A percentile compares a stretch with the other conserved stretches of the same genome.
Evolutionary conservation across 1,140 invertebrate species (phyloP).

Genomic region (Hermetia illucens): DNA sequence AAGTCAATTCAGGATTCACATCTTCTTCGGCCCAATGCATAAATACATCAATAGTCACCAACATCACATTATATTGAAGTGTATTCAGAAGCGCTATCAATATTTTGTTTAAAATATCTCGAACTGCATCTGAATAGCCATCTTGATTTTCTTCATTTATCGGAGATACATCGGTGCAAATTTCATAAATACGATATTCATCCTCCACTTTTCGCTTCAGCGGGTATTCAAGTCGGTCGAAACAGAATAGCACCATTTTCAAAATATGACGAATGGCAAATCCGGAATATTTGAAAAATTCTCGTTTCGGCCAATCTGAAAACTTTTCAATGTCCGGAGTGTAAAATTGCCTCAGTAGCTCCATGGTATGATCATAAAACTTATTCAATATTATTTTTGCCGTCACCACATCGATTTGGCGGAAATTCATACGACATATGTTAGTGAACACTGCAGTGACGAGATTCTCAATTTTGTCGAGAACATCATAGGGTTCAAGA

Average conservation of each 20-base stretch:
- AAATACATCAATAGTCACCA: slow-evolving; percentile 14
- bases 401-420: slow-evolving; percentile 7
- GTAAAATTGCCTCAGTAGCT: slow-evolving; percentile 10
- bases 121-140: slow-evolving; percentile 1
- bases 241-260: slow-evolving; percentile 7
- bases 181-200: slow-evolving; percentile 3
- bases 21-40: slow-evolving; percentile 18
- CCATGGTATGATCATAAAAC: slow-evolving; percentile 9
- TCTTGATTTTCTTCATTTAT: neutral
- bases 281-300: slow-evolving; percentile 9
- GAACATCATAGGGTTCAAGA: slow-evolving; percentile 10
- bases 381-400: slow-evolving; percentile 9
- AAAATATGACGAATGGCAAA: slow-evolving; percentile 10
- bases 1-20: slow-evolving; percentile 6
- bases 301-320: slow-evolving; percentile 6
- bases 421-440: slow-evolving; percentile 7
- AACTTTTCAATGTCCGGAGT: slow-evolving; percentile 10
- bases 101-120: slow-evolving; percentile 8
- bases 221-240: slow-evolving; percentile 8
- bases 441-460: slow-evolving; percentile 5
- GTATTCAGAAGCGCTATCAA: slow-evolving; percentile 12
- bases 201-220: slow-evolving; percentile 1
- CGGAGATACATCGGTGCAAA: slow-evolving; percentile 3
- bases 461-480: slow-evolving; percentile 8
- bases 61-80: slow-evolving; percentile 15